Base-by-base conservation (phyloP, 2,113 vertebrate species). In the Aviceda subcristata region DNA sequence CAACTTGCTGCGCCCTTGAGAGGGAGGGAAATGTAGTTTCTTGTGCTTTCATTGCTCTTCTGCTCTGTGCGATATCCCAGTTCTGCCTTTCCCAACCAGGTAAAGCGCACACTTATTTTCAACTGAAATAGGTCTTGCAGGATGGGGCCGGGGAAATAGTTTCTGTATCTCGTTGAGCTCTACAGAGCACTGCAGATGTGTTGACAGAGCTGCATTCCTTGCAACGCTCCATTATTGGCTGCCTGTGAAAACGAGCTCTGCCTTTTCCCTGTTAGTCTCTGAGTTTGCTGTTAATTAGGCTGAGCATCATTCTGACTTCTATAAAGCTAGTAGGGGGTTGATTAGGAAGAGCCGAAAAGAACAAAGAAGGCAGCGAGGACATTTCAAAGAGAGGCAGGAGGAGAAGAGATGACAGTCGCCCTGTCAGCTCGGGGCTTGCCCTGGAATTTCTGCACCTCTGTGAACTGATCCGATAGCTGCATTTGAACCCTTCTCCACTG, bases 231-330 rank as follows among this genome's bases (percentile, higher is more conserved):
- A 7, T 64, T 77, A 72, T 27, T 86, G 94, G 85, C 66, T 81
- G 83, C 53, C 38, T 8, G 36, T 16, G 68, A 30, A 79, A 77
- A 18, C 3, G 3, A 64, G 79, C 84, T 50, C 91, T 89, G 95
- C 88, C 80, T 93, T 91, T 86, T 77, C 88, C 59, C 87, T 7
- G 43, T 72, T 50, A 45, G 57, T 9, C 77, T 19, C 62, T 2
- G 1, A 86, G 72, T 45, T 92, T 74, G 94, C 68, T 94, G 67
- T 48, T 95, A 89, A 96, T 97, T 93, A 94, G 93, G 77, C 94
- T 7, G 57, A 93, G 96, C 90, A 94, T 95, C 73, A 23, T 38
- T 16, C 60, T 55, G 93, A 55, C 68, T 90, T 53, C 89, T 67
- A 11, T 48, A 38, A 68, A 81, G 66, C 75, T 15, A 6, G 74